Evolutionary conservation across 2,113 vertebrate genomes (phyloP).

Genomic region (Aleadryas rufinucha): DNA sequence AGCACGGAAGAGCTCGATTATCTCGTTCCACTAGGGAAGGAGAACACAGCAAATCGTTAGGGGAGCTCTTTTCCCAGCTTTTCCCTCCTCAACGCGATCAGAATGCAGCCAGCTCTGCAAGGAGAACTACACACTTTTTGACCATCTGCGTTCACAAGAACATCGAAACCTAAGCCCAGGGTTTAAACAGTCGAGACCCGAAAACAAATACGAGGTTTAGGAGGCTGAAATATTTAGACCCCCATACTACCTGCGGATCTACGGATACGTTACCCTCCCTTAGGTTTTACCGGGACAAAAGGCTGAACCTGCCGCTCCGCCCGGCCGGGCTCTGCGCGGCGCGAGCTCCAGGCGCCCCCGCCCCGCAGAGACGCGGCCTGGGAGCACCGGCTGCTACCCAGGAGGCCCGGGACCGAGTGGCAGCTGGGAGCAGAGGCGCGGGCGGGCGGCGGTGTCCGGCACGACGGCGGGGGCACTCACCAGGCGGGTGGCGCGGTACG

Average conservation of each 20-base stretch:
- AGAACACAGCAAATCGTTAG: neutral
- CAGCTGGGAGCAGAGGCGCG: rapidly evolving
- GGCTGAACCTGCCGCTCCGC: neutral
- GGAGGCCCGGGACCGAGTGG: rapidly evolving
- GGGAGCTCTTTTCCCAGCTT: neutral
- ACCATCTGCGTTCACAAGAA: rapidly evolving
- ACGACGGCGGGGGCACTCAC: constrained; percentile 48
- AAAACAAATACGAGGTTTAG: neutral
- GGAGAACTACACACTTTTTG: rapidly evolving
- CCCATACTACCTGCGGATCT: rapidly evolving
- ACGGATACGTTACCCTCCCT: rapidly evolving
- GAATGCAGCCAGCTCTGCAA: rapidly evolving
- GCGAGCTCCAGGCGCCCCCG: rapidly evolving
- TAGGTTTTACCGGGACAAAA: neutral
- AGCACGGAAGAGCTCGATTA: constrained; percentile 80
- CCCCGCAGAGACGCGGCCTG: rapidly evolving
- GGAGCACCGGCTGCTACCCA: rapidly evolving
- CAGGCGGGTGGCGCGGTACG: constrained; percentile 83
- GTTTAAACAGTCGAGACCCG: neutral
- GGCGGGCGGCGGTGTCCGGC: too few relatives aligned
- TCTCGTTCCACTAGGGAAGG: constrained; percentile 83
- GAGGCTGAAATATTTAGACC: neutral
- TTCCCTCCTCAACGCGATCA: rapidly evolving
- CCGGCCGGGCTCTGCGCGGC: too few relatives aligned
- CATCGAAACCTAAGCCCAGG: neutral